These are phyloP conservation scores for Montipora cactus DNA, from an alignment of 64 coral and sea anemone genomes.

Conservation along the genomic window DNA sequence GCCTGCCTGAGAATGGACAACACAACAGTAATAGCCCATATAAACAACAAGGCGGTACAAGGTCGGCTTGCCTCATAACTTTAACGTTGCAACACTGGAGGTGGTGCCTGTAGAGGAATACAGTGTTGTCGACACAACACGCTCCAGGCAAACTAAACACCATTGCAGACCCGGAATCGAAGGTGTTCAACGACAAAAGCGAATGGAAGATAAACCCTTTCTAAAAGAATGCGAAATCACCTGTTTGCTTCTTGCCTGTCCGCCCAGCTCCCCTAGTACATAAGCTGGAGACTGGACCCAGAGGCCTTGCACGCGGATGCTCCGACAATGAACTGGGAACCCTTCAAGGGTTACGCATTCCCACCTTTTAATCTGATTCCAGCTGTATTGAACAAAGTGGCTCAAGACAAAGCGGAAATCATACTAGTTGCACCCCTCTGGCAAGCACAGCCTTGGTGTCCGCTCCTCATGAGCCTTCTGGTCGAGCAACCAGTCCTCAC, in stretches of 20 bases:
- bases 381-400: neutral
- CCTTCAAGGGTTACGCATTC: constrained; percentile 24
- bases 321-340: constrained; percentile 25
- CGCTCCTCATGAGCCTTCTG: neutral
- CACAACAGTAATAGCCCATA: constrained; percentile 20
- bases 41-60: constrained; percentile 18
- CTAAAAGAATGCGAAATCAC: neutral
- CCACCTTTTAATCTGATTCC: constrained; percentile 20
- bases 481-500: neutral
- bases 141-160: neutral
- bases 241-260: constrained; percentile 7
- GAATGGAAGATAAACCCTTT: neutral
- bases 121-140: constrained; percentile 2
- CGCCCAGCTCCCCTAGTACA: neutral
- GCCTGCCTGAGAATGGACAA: constrained; percentile 46
- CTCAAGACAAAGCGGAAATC: constrained; percentile 6
- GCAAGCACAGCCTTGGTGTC: neutral
- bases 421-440: neutral
- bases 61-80: neutral
- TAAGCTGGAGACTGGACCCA: neutral
- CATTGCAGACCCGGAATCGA: constrained; percentile 26
- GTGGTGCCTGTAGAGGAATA: constrained; percentile 13
- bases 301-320: constrained; percentile 5
- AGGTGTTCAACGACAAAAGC: neutral
- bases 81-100: neutral